phyloP scores from a whole-genome alignment of 2,113 vertebrate species.

The Halichoeres trimaculatus region DNA sequence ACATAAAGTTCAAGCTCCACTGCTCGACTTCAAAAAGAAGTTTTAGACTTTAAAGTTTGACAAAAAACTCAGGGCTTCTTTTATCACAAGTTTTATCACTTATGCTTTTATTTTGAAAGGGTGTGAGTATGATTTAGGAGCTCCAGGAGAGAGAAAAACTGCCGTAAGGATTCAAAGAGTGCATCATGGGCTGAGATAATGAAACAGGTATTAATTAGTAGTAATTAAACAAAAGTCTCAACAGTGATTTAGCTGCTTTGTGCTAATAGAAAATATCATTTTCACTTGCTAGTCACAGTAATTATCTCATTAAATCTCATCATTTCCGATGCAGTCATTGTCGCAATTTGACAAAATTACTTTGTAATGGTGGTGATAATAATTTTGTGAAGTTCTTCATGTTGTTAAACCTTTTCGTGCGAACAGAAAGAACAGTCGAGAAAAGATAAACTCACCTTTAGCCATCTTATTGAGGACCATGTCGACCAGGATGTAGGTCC shows the following conservation, averaged over 20 bases:
- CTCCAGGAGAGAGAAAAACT: not conserved
- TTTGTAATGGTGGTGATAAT: not conserved
- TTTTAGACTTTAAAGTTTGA: too few species aligned
- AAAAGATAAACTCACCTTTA: conserved; percentile 87
- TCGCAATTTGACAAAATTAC: not conserved
- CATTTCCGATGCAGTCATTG: conserved; percentile 11
- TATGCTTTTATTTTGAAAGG: not conserved
- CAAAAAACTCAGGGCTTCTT: too few species aligned
- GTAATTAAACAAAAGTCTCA: conserved; percentile 9
- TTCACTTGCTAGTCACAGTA: not conserved
- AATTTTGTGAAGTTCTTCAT: not conserved
- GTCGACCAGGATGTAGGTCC: conserved; percentile 95
- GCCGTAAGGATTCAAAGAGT: not conserved
- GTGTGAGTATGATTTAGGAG: conserved; percentile 3
- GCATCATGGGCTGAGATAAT: not conserved
- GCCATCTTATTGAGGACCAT: conserved; percentile 99
- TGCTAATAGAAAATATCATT: conserved; percentile 30
- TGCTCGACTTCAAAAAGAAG: not conserved
- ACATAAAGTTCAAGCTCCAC: not conserved
- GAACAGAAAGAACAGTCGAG: not conserved
- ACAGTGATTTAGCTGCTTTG: not conserved
- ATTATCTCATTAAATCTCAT: conserved; percentile 36
- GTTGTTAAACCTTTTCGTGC: too few species aligned
- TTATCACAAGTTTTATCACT: not conserved
- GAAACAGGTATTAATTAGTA: conserved; percentile 3